phyloP scores from a whole-genome alignment of 2,797 vertebrate genomes.

The Muscicapa striata region DNA sequence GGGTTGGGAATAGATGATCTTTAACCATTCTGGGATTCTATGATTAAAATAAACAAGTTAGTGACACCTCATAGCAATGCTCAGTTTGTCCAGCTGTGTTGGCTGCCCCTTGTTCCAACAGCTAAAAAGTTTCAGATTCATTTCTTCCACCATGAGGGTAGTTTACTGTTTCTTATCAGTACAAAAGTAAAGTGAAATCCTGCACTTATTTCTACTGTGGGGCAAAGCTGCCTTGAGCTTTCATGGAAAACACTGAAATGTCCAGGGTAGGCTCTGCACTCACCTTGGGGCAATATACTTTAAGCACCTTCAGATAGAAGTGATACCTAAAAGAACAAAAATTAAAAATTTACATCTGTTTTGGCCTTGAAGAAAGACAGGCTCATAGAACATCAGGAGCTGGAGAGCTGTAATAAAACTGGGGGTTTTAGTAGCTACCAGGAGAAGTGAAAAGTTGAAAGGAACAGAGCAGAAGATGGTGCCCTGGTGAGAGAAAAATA shows the following conservation, averaged over 20 bases:
- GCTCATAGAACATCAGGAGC: background rate
- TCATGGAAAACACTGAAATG: background rate
- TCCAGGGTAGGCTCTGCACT: background rate
- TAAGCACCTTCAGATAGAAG: background rate
- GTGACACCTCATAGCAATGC: fast-evolving
- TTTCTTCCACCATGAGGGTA: background rate
- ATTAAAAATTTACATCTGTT: background rate
- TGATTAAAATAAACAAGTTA: background rate
- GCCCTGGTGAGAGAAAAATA: background rate
- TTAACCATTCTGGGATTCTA: background rate
- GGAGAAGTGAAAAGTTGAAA: background rate
- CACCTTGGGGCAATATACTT: background rate
- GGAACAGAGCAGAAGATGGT: background rate
- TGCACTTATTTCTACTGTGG: background rate
- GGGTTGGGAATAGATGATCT: fast-evolving
- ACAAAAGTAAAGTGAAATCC: background rate
- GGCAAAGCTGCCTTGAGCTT: background rate
- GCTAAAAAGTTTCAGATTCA: background rate
- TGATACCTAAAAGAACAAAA: background rate
- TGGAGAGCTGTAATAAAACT: background rate
- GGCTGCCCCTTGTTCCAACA: background rate
- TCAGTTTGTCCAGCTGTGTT: background rate
- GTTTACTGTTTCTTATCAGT: background rate
- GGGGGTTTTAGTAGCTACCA: background rate
- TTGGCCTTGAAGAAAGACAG: background rate